Conservation (phyloP, 2,113 vertebrate genomes). For the Saguinus midas region DNA sequence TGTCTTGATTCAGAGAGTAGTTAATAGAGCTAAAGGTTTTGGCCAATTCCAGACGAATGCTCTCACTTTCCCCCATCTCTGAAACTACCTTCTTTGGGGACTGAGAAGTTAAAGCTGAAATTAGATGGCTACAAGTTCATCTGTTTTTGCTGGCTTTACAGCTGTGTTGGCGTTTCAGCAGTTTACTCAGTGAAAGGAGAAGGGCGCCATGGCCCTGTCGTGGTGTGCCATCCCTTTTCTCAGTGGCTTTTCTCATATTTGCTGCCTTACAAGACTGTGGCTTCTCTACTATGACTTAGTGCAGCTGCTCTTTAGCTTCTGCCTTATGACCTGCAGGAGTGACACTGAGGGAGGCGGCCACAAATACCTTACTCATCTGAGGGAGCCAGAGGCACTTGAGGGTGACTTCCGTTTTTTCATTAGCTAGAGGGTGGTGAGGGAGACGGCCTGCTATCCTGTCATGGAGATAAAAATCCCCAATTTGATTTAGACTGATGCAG, state of each 20-base stretch:
- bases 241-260: neutral
- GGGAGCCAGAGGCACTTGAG: neutral
- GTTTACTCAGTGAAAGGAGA: constrained; percentile 7
- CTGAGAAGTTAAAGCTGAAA: neutral
- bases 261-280: neutral
- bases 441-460: neutral
- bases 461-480: neutral
- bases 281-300: neutral
- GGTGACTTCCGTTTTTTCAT: neutral
- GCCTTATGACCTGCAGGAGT: neutral
- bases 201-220: neutral
- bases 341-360: neutral
- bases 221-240: neutral
- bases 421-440: neutral
- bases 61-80: neutral
- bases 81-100: neutral
- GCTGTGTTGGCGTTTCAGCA: neutral
- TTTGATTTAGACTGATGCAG: neutral
- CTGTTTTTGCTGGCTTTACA: constrained; percentile 4
- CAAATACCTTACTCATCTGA: neutral
- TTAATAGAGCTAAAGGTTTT: constrained; percentile 33
- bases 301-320: neutral
- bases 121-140: constrained; percentile 21
- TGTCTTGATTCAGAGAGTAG: constrained; percentile 42
- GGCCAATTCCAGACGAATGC: constrained; percentile 26